Evolutionary conservation across 2,888 invertebrate genomes (phyloP), one percentile per base, ranked within the genome.

Genomic region (Cotesia congregata): DNA sequence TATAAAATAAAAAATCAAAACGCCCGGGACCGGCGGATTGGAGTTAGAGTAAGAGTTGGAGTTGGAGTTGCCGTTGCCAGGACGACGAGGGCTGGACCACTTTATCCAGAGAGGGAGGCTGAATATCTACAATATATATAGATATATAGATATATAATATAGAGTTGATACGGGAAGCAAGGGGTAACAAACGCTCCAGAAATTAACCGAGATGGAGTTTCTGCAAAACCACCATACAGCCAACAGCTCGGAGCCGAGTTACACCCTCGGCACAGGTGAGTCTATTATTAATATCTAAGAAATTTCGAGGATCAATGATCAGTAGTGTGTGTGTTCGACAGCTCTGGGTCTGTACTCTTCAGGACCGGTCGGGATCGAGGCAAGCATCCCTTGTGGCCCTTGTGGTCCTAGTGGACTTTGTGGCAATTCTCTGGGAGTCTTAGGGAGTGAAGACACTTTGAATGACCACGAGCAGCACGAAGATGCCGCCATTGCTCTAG

Each of bases 201-300:
- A 86, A 87, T 86, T 88, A 86, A 83, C 84, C 85, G 89, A 88
- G 87, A 89, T 89, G 89, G 89, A 89, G 89, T 89, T 89, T 85
- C 88, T 89, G 82, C 89, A 89, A 86, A 89, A 86, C 88, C 88
- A 88, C 85, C 89, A 89, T 83, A 84, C 89, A 83, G 86, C 88
- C 81, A 89, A 87, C 89, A 89, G 84, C 87, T 87, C 89, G 84
- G 89, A 89, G 83, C 83, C 88, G 82, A 86, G 88, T 75, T 89
- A 89, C 79, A 89, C 88, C 77, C 87, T 89, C 77, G 86, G 88
- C 78, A 86, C 88, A 85, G 88, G 89, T 89, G 50, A 50, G 50
- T 50, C 7, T 50, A 50, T 50, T 50, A 50, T 38, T 38, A 20
- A 70, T 67, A 67, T 4, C n/a, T 72, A 15, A 39, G 38, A 59